These are phyloP conservation scores for Contarinia nasturtii DNA, from an alignment of 1,140 invertebrate genomes.

Conservation along the genomic window DNA sequence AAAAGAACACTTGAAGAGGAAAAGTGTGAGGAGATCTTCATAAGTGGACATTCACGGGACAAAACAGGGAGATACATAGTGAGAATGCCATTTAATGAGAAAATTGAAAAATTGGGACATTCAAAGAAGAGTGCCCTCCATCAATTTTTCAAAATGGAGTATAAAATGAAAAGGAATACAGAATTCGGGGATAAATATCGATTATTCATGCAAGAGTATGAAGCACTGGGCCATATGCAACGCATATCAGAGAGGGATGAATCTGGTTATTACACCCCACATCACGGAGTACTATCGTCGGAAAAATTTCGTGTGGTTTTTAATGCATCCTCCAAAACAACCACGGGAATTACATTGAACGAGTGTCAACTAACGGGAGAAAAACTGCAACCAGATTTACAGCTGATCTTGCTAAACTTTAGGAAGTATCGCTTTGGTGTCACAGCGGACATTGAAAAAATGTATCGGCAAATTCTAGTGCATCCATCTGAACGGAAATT, in stretches of 20 bases:
- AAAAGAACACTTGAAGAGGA: not conserved
- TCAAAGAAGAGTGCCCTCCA: not conserved
- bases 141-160: not conserved
- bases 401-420: conserved; percentile 17
- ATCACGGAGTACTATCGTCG: conserved; percentile 10
- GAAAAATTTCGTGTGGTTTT: conserved; percentile 14
- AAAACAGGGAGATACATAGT: not conserved
- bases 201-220: conserved; percentile 15
- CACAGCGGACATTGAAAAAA: conserved; percentile 15
- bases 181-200: conserved; percentile 6
- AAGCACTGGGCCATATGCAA: conserved; percentile 10
- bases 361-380: conserved; percentile 14
- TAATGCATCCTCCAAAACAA: conserved; percentile 11
- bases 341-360: conserved; percentile 14
- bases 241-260: not conserved
- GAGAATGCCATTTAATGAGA: not conserved
- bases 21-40: not conserved
- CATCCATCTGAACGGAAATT: conserved; percentile 9
- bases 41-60: not conserved
- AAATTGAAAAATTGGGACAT: not conserved
- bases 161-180: not conserved
- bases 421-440: conserved; percentile 11
- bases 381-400: conserved; percentile 19
- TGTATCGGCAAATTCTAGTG: conserved; percentile 8
- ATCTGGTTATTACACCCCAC: conserved; percentile 6